phyloP scores from a whole-genome alignment of 1,140 invertebrate genomes.

The Chlorops oryzae region DNA sequence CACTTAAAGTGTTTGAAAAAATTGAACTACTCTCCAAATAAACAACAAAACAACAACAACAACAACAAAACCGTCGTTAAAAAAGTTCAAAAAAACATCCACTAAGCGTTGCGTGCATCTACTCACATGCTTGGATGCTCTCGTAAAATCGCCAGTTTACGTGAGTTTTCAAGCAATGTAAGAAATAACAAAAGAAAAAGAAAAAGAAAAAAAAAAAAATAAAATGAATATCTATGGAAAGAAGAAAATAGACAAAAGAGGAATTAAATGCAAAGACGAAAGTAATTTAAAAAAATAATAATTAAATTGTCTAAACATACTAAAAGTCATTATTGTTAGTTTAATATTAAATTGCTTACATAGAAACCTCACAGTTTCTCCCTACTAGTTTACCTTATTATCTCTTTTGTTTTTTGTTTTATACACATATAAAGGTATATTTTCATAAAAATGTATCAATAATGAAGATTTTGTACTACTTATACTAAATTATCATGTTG shows the following conservation, averaged over 20 bases:
- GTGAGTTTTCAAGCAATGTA: conserved; percentile 2
- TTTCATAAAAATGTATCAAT: conserved; percentile 23
- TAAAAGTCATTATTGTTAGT: conserved; percentile 47
- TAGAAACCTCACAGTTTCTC: too few species aligned
- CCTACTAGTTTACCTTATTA: conserved; percentile 29
- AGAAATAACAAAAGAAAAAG: conserved; percentile 17
- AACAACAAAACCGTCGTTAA: too few species aligned
- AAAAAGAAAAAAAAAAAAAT: conserved; percentile 18
- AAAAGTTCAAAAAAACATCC: too few species aligned
- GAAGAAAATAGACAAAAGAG: conserved; percentile 6
- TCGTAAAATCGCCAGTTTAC: conserved; percentile 41
- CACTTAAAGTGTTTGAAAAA: conserved; percentile 27
- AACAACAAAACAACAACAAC: too few species aligned
- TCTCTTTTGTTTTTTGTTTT: conserved; percentile 36
- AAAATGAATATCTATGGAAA: conserved; percentile 28
- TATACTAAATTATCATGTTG: conserved; percentile 48
- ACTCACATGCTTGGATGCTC: neutral
- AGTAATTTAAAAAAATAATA: conserved; percentile 25
- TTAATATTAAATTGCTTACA: conserved; percentile 29
- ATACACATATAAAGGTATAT: conserved; percentile 25
- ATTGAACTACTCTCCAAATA: too few species aligned
- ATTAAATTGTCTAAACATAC: conserved; percentile 35
- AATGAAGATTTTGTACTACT: conserved; percentile 46
- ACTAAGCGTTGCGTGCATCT: neutral
- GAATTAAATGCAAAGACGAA: conserved; percentile 29